Conservation (phyloP, 2,888 invertebrate species). For the Altica lythri region DNA sequence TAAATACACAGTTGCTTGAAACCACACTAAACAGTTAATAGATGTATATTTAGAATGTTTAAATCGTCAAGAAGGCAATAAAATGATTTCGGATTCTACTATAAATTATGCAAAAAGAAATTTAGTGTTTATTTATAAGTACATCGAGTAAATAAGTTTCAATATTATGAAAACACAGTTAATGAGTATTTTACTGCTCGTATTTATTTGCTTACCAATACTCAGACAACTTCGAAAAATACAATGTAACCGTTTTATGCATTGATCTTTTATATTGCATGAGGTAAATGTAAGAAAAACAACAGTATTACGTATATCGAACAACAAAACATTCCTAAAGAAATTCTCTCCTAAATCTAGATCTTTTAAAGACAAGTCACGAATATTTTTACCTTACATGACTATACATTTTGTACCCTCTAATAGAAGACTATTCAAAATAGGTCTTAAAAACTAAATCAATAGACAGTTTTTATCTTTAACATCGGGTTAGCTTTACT, state of each 20-base stretch:
- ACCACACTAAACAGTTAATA: conserved; percentile 26
- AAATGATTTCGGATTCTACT: conserved; percentile 15
- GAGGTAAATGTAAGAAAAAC: too few relatives aligned
- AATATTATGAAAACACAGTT: conserved; percentile 12
- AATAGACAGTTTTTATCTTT: too few relatives aligned
- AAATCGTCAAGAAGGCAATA: conserved; percentile 16
- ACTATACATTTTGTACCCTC: too few relatives aligned
- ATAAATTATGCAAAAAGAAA: conserved; percentile 22
- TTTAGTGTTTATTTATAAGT: conserved; percentile 14
- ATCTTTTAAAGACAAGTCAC: too few relatives aligned
- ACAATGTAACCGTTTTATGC: conserved; percentile 7
- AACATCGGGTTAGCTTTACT: too few relatives aligned
- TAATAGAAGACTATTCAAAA: too few relatives aligned
- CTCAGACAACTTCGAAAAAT: conserved; percentile 1
- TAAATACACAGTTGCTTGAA: conserved; percentile 23
- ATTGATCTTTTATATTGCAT: too few relatives aligned
- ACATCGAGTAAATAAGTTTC: conserved; percentile 15
- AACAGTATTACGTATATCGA: too few relatives aligned
- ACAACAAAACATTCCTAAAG: too few relatives aligned
- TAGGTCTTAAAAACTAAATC: too few relatives aligned
- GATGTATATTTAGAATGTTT: conserved; percentile 26
- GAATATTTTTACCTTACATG: too few relatives aligned
- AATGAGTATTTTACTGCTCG: conserved; percentile 4
- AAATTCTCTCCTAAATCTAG: too few relatives aligned
- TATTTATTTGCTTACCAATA: conserved; percentile 8